Percentiles rank a stretch among this genome's conserved stretches.
Evolutionary conservation across 2,888 invertebrate species (phyloP).

Genomic region (Apeira syringaria): DNA sequence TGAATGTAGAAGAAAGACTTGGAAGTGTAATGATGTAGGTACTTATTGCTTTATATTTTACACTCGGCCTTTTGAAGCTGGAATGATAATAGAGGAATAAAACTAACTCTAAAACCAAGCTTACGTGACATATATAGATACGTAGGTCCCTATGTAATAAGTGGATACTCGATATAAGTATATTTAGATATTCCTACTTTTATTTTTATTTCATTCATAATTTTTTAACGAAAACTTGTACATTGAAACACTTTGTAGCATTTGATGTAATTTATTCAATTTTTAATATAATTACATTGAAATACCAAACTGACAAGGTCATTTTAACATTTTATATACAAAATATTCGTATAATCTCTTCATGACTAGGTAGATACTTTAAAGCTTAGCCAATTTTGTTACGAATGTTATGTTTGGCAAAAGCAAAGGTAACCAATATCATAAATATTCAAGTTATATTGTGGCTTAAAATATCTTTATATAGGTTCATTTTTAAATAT

Average conservation of each 20-base stretch:
- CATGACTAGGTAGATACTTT: constrained; percentile 64
- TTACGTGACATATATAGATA: too few relatives aligned
- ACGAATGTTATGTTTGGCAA: constrained; percentile 42
- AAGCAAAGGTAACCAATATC: constrained; percentile 41
- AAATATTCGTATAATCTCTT: constrained; percentile 69
- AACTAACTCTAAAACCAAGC: too few relatives aligned
- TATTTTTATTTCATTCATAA: too few relatives aligned
- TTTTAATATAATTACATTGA: constrained; percentile 57
- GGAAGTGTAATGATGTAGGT: too few relatives aligned
- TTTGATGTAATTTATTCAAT: constrained; percentile 65
- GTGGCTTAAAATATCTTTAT: constrained; percentile 1
- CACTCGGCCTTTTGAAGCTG: too few relatives aligned
- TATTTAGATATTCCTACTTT: too few relatives aligned
- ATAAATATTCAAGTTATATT: constrained; percentile 28
- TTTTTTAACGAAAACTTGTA: too few relatives aligned
- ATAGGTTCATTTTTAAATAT: constrained; percentile 11
- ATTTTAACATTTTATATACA: constrained; percentile 75
- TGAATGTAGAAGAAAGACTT: too few relatives aligned
- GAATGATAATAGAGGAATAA: too few relatives aligned
- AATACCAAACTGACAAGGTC: constrained; percentile 52
- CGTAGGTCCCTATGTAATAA: too few relatives aligned
- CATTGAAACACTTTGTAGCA: constrained; percentile 31
- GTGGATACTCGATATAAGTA: too few relatives aligned
- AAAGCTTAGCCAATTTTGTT: constrained; percentile 62
- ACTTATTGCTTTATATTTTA: too few relatives aligned